A percentile compares a stretch with the other conserved stretches of the same genome.
These are phyloP conservation scores for Argya squamiceps DNA, from an alignment of 2,797 vertebrate genomes.

Conservation along the genomic window DNA sequence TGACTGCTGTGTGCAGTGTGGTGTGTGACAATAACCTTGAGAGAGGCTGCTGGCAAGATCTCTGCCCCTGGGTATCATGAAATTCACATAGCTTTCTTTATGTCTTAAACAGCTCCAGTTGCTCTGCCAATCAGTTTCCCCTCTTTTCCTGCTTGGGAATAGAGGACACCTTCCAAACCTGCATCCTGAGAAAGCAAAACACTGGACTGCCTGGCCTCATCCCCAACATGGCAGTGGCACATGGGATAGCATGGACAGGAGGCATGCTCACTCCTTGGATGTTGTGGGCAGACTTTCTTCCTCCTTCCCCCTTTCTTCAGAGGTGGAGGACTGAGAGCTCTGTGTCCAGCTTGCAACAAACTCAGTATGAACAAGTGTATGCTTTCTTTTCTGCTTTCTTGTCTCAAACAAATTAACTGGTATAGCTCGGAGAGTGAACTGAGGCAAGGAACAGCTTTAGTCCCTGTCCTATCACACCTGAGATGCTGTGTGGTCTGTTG, in stretches of 20 bases:
- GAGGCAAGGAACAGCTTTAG: neutral
- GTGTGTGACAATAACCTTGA: neutral
- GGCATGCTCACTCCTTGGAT: neutral
- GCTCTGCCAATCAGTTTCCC: neutral
- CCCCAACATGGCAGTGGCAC: rapidly evolving
- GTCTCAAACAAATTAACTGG: neutral
- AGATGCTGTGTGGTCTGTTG: neutral
- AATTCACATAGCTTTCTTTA: neutral
- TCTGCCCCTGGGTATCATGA: neutral
- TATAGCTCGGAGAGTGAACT: neutral
- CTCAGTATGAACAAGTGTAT: neutral
- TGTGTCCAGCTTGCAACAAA: neutral
- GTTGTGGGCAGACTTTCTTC: neutral
- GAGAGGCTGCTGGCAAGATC: neutral
- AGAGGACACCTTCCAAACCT: neutral
- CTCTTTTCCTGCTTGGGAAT: neutral
- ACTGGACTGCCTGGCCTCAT: rapidly evolving
- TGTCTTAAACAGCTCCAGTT: neutral
- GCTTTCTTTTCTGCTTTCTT: neutral
- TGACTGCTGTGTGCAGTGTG: rapidly evolving
- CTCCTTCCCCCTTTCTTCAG: neutral
- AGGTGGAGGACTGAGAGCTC: neutral
- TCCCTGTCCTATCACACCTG: neutral
- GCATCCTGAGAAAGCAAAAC: neutral
- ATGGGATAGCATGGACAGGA: rapidly evolving